Percentiles rank a stretch among this genome's conserved stretches.
These are phyloP conservation scores for Rhadina sibilatrix DNA, from an alignment of 2,113 vertebrate species.

Conservation along the genomic window DNA sequence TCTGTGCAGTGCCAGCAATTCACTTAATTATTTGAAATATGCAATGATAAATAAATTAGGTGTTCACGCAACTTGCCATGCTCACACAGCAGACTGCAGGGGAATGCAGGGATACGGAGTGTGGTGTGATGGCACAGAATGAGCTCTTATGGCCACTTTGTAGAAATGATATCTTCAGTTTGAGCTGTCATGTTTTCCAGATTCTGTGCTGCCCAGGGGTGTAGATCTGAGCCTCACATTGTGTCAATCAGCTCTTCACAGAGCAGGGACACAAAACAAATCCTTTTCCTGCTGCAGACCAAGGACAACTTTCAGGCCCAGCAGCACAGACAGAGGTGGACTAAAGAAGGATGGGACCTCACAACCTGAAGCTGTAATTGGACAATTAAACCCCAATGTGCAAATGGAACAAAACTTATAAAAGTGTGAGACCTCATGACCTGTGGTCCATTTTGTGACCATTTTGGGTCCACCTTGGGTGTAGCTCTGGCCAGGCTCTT, in stretches of 20 bases:
- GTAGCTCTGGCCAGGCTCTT: background rate
- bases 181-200: background rate
- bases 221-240: background rate
- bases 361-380: background rate
- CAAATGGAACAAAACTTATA: background rate
- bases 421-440: background rate
- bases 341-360: background rate
- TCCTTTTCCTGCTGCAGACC: background rate
- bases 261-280: background rate
- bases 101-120: background rate
- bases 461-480: background rate
- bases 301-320: background rate
- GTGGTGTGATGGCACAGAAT: background rate
- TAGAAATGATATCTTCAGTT: background rate
- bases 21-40: slow-evolving; percentile 22
- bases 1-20: slow-evolving; percentile 12
- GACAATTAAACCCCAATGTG: background rate
- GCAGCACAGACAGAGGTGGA: background rate
- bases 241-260: background rate
- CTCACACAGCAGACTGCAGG: background rate
- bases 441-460: fast-evolving
- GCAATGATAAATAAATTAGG: slow-evolving; percentile 24
- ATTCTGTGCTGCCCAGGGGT: background rate
- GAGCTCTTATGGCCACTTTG: background rate
- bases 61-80: background rate